Evolutionary conservation across 2,113 vertebrate species (phyloP).

Genomic region (Phaetusa simplex): DNA sequence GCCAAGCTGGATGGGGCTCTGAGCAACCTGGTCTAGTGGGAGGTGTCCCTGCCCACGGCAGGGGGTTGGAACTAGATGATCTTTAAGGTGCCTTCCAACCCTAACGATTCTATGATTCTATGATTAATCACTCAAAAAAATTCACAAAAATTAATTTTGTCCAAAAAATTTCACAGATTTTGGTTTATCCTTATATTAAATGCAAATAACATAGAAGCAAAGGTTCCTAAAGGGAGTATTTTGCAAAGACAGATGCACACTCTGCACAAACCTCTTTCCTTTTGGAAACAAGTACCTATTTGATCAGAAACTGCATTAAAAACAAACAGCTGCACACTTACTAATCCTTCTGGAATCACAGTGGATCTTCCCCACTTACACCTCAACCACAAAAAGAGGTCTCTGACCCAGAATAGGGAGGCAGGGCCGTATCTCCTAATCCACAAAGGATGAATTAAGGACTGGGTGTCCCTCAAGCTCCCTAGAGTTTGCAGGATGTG

Average conservation of each 20-base stretch:
- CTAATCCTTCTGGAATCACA: neutral
- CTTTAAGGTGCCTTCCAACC: too few relatives aligned
- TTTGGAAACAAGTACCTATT: neutral
- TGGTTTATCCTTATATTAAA: neutral
- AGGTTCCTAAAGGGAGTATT: neutral
- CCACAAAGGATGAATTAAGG: neutral
- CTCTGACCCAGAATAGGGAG: neutral
- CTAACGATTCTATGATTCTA: too few relatives aligned
- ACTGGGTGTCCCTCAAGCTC: too few relatives aligned
- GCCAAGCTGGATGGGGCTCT: too few relatives aligned
- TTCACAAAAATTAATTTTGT: neutral
- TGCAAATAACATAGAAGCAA: neutral
- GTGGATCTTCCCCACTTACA: neutral
- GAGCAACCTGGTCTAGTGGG: too few relatives aligned
- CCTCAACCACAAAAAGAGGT: neutral
- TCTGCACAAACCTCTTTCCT: neutral
- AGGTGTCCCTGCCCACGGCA: too few relatives aligned
- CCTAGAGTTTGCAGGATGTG: neutral
- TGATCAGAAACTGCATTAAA: neutral
- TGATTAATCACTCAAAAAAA: neutral
- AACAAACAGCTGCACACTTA: neutral
- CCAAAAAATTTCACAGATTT: neutral
- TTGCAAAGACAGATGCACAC: neutral
- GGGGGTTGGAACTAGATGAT: too few relatives aligned
- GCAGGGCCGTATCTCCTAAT: neutral